A percentile compares a stretch with the other conserved stretches of the same genome.
phyloP scores from a whole-genome alignment of 2,888 invertebrate species.

The Acanthosepion pharaonis region DNA sequence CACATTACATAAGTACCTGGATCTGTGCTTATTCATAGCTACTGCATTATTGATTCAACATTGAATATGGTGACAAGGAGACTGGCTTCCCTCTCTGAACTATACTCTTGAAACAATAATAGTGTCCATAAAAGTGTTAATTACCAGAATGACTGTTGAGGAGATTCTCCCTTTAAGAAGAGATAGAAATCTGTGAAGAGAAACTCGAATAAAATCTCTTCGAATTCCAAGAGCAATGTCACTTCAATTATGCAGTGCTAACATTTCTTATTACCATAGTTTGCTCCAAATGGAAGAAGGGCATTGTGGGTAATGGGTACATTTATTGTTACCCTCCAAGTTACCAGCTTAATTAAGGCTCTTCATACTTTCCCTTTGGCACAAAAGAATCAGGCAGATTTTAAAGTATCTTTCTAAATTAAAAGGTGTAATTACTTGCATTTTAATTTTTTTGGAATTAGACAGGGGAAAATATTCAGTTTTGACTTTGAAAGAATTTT shows the following conservation, averaged over 20 bases:
- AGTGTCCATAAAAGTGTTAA: not conserved
- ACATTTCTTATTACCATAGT: not conserved
- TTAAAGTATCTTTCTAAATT: slow-evolving; percentile 4
- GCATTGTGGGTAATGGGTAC: not conserved
- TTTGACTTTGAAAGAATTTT: not conserved
- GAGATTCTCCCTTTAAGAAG: not conserved
- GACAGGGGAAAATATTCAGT: not conserved
- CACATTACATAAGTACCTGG: too few species aligned
- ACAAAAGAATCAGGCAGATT: not conserved
- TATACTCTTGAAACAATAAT: not conserved
- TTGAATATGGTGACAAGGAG: not conserved
- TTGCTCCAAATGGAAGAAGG: not conserved
- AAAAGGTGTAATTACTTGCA: not conserved
- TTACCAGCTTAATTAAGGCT: slow-evolving; percentile 9
- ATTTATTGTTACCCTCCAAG: not conserved
- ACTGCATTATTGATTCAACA: too few species aligned
- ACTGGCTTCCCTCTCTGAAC: not conserved
- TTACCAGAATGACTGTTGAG: not conserved
- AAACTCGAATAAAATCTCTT: not conserved
- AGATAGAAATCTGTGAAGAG: not conserved
- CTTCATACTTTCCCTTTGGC: slow-evolving; percentile 33
- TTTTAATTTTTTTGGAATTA: not conserved
- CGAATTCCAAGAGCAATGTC: not conserved
- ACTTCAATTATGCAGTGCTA: not conserved
- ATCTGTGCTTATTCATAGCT: too few species aligned